Percentiles rank a stretch among this genome's conserved stretches.
Evolutionary conservation across 2,797 vertebrate species (phyloP).

Genomic region (Gymnoscopelus microlampas): DNA sequence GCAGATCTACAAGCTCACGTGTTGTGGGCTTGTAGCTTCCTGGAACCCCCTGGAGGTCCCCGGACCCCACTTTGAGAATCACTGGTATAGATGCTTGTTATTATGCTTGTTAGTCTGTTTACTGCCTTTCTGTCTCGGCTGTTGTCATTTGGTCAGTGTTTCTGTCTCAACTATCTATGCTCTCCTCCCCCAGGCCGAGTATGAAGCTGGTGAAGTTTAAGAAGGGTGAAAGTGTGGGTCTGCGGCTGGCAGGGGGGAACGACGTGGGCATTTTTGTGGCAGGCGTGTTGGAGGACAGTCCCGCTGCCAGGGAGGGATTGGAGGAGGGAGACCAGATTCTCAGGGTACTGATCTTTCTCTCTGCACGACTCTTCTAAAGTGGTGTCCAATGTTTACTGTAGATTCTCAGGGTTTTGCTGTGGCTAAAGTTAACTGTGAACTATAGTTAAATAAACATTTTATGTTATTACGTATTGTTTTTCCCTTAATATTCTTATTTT

Average conservation of each 20-base stretch:
- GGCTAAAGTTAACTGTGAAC: neutral
- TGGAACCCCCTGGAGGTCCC: no score
- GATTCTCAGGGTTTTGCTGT: neutral
- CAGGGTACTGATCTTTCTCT: slow-evolving; percentile 83
- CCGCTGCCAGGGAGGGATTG: slow-evolving; percentile 95
- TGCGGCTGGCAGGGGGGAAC: slow-evolving; percentile 95
- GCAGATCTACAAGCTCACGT: no score
- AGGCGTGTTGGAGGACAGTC: slow-evolving; percentile 96
- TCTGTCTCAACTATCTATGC: slow-evolving; percentile 26
- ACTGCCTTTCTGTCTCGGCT: neutral
- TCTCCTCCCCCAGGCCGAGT: slow-evolving; percentile 86
- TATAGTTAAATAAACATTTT: neutral
- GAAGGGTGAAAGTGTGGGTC: slow-evolving; percentile 96
- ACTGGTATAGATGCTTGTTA: no score
- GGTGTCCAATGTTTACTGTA: neutral
- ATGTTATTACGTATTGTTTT: neutral
- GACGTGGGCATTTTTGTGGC: slow-evolving; percentile 98
- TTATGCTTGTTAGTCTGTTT: no score
- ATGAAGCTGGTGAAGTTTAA: slow-evolving; percentile 99
- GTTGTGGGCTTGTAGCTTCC: no score
- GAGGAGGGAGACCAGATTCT: slow-evolving; percentile 99
- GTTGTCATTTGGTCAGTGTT: neutral
- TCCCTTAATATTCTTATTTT: neutral
- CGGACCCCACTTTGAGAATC: no score
- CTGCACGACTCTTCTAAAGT: neutral